Base-by-base conservation (phyloP, 1,140 invertebrate species). In the Tetragonula clypearis region DNA sequence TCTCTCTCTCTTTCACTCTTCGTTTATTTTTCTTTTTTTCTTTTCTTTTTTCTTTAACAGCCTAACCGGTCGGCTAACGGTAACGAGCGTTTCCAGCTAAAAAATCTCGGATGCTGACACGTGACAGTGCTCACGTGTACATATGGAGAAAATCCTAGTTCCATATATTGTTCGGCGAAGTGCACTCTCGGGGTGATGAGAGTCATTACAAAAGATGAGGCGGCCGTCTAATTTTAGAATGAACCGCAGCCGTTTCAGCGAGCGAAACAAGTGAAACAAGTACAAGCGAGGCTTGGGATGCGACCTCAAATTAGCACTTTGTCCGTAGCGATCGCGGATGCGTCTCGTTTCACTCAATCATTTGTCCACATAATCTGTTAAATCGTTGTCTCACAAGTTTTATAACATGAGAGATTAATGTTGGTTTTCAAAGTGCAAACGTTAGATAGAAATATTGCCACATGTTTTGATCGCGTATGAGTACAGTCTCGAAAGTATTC, bases 181-280 rank as follows among this genome's bases (percentile, higher is more conserved):
- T 77, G 79, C 30, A 30, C 73, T 76, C 71, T 82, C 79, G 11
- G 56, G 55, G 56, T 82, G 84, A 82, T 82, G 84, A 86, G 84
- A 86, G 84, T 86, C 84, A 81, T 86, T 82, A 86, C 79, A 82
- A 82, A 81, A 65, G 79, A 80, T 60, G 73, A 76, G 73, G 23
- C 79, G 55, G 49, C n/a, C 3, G 62, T 82, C 84, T 86, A 86
- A 86, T 82, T 86, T 86, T 82, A 86, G 84, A 86, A 81, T 55
- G 79, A 69, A 71, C 49, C 83, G 66, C 21, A 4, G 21, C 55
- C 41, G 69, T 71, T 30, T 74, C 69, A 23, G 12, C 35, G 77
- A 41, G n/a, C 69, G 19, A 2, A n/a, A 23, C 19, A 15, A 19
- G 2, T 49, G 55, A 35, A 49, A 79, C 19, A 69, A 30, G 19